Conservation (phyloP, 1,140 invertebrate genomes). For the Dinoponera quadriceps region DNA sequence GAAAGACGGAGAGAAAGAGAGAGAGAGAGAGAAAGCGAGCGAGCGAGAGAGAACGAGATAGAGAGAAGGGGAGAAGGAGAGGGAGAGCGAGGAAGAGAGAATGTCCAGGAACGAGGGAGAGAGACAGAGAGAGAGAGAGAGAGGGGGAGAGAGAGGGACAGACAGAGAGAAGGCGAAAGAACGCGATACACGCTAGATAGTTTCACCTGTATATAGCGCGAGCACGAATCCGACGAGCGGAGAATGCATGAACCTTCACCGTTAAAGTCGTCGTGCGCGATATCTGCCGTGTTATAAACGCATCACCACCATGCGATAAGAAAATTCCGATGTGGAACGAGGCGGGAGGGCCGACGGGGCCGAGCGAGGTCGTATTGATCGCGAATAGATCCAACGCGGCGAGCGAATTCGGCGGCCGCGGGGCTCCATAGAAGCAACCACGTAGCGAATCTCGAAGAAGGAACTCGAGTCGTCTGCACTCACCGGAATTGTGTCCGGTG, state of each 20-base stretch:
- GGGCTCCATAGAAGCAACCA: too few relatives aligned
- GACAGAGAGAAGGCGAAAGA: neutral
- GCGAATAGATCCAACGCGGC: neutral
- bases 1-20: constrained; percentile 3
- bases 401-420: too few relatives aligned
- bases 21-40: neutral
- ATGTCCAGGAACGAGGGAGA: neutral
- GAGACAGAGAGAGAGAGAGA: neutral
- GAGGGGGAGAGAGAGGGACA: neutral
- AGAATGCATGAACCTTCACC: constrained; percentile 2
- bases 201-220: constrained; percentile 11
- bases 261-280: neutral
- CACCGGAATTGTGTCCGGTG: constrained; percentile 78
- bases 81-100: too few relatives aligned
- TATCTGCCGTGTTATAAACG: neutral
- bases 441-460: neutral
- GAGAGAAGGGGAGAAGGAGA: constrained; percentile 9
- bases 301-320: neutral
- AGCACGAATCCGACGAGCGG: constrained; percentile 12
- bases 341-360: too few relatives aligned
- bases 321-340: too few relatives aligned
- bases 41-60: neutral
- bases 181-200: neutral
- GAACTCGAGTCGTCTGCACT: constrained; percentile 56
- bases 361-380: neutral